Conservation (phyloP, 1,140 invertebrate species). For the Kradibia gibbosae region DNA sequence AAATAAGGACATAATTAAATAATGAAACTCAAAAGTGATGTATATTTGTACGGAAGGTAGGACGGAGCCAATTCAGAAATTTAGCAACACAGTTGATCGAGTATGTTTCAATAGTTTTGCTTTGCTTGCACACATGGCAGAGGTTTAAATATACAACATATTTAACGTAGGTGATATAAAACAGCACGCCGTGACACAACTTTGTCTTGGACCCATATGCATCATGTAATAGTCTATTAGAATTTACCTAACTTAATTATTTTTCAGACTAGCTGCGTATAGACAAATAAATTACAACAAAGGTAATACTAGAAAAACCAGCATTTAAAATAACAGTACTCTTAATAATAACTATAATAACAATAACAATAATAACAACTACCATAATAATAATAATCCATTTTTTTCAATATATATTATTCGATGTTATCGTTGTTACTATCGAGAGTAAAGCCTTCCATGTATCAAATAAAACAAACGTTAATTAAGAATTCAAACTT, state of each 20-base stretch:
- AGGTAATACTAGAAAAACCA: too few relatives aligned
- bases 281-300: not conserved
- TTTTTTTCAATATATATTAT: not conserved
- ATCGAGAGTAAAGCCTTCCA: not conserved
- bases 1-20: slow-evolving; percentile 8
- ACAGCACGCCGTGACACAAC: slow-evolving; percentile 66
- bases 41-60: not conserved
- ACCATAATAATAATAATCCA: not conserved
- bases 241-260: slow-evolving; percentile 25
- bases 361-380: not conserved
- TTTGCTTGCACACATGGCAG: not conserved
- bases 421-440: not conserved
- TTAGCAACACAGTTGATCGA: not conserved
- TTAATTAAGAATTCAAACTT: not conserved
- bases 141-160: slow-evolving; percentile 34
- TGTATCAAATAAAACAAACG: not conserved
- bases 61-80: slow-evolving; percentile 36
- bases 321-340: not conserved
- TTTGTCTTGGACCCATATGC: slow-evolving; percentile 71
- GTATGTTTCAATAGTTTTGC: not conserved
- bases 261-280: not conserved
- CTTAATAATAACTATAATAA: not conserved
- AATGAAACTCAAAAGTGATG: not conserved
- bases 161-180: slow-evolving; percentile 52
- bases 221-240: slow-evolving; percentile 44